Base-by-base conservation (phyloP, 1,140 invertebrate genomes). In the Ceratina japonica region DNA sequence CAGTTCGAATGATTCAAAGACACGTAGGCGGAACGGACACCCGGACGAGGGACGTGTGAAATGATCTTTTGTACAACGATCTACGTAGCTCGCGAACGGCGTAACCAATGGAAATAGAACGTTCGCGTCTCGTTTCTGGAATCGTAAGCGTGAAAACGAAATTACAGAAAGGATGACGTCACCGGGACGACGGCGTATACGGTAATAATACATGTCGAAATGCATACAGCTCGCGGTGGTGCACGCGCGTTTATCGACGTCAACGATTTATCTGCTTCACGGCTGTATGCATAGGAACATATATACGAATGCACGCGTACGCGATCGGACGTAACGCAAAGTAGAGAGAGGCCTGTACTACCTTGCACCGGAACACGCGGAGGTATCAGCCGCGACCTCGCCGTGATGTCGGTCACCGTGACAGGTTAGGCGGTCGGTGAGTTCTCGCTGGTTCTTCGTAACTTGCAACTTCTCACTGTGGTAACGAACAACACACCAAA, bases 351-450 rank as follows among this genome's bases (percentile, higher is more conserved):
- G 24, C 59, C 58, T 80, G 49, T 81, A 79, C 80, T 86, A 86
- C 84, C 84, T 86, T 85, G 83, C 71, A 77, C 71, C 83, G 83
- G 63, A 85, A 82, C 80, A 82, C 84, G 69, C 84, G 72, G 76
- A 70, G 61, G 59, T 61, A 75, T 84, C 71, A 65, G 82, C 65
- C 83, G 52, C 75, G 84, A 84, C 79, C 69, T 84, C 70, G 82
- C 84, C 75, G 79, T 70, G 83, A 79, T 84, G 83, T 86, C 75
- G 84, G 75, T 86, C 80, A 86, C 73, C 79, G 75, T 80, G 83
- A 74, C 84, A 65, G 74, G 74, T 81, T 72, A 81, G 54, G 59
- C 79, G 73, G 74, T 63, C 61, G 73, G 44, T 37, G 71, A 75
- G 77, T 7, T 59, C 65, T 79, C 70, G 61, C 56, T 80, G 63